phyloP scores from a whole-genome alignment of 2,113 vertebrate species.

The Perccottus glenii region DNA sequence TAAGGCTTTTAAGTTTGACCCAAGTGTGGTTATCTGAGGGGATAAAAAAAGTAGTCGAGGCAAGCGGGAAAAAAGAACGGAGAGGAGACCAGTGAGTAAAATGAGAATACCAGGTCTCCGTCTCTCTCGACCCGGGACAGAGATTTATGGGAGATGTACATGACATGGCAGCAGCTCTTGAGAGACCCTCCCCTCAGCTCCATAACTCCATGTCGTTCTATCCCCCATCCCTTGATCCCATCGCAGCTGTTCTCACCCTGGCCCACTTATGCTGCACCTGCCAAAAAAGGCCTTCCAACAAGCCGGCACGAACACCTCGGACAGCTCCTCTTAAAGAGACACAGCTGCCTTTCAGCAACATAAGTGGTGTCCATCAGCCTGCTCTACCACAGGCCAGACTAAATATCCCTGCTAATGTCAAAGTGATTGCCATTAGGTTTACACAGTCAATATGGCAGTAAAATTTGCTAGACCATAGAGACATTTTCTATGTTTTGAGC shows the following conservation, averaged over 20 bases:
- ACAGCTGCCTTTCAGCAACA: not conserved
- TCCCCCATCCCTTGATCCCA: constrained; percentile 43
- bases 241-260: constrained; percentile 78
- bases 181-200: constrained; percentile 64
- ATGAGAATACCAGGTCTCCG: constrained; percentile 46
- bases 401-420: not conserved
- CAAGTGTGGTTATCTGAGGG: constrained; percentile 60
- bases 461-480: no score
- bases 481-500: not conserved
- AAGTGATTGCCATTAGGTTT: not conserved
- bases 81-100: constrained; percentile 50
- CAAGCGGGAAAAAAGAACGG: constrained; percentile 13
- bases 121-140: constrained; percentile 48
- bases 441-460: not conserved
- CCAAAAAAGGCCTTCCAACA: constrained; percentile 45
- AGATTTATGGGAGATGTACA: constrained; percentile 83
- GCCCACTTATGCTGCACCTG: constrained; percentile 60
- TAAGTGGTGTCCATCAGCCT: not conserved
- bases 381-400: not conserved
- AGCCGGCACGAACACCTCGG: constrained; percentile 26
- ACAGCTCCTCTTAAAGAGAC: constrained; percentile 45
- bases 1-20: constrained; percentile 64
- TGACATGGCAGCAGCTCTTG: constrained; percentile 80
- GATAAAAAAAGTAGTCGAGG: constrained; percentile 75
- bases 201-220: constrained; percentile 21